These are phyloP conservation scores for Gonatopus flavifemur DNA, from an alignment of 1,140 invertebrate species.

Conservation along the genomic window DNA sequence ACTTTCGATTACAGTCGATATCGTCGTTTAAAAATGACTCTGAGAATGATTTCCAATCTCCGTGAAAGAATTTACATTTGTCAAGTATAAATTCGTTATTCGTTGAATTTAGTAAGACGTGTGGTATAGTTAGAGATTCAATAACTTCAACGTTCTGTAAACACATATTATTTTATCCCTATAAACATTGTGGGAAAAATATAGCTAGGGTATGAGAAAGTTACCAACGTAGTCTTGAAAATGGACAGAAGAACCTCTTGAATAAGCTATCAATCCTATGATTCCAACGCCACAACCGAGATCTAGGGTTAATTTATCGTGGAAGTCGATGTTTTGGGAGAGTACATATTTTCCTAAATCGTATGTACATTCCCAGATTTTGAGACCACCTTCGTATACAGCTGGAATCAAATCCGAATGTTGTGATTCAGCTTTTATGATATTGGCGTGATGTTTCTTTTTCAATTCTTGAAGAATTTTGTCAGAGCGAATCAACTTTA, in stretches of 20 bases:
- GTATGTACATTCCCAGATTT: conserved; percentile 87
- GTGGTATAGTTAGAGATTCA: conserved; percentile 73
- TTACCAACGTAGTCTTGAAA: conserved; percentile 89
- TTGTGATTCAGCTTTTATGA: conserved; percentile 65
- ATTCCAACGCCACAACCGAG: conserved; percentile 86
- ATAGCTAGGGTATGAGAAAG: not conserved
- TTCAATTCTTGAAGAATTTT: conserved; percentile 47
- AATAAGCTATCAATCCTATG: conserved; percentile 72
- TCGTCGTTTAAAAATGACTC: conserved; percentile 45
- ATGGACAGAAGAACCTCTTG: conserved; percentile 68
- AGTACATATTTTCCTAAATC: conserved; percentile 71
- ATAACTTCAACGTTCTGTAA: conserved; percentile 80
- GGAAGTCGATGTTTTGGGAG: conserved; percentile 52
- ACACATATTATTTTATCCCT: conserved; percentile 36
- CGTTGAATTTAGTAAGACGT: conserved; percentile 70
- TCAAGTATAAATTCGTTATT: conserved; percentile 48
- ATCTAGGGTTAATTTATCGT: conserved; percentile 69
- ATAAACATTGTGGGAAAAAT: conserved; percentile 29
- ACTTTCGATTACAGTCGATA: conserved; percentile 58
- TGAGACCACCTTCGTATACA: conserved; percentile 81
- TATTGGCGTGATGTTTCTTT: conserved; percentile 42
- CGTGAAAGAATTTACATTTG: conserved; percentile 71
- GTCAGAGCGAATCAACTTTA: conserved; percentile 56
- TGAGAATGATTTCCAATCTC: conserved; percentile 76
- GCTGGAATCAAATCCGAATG: conserved; percentile 73